These are phyloP conservation scores for Monarcha castaneiventris DNA, from an alignment of 2,113 vertebrate genomes.

Conservation along the genomic window DNA sequence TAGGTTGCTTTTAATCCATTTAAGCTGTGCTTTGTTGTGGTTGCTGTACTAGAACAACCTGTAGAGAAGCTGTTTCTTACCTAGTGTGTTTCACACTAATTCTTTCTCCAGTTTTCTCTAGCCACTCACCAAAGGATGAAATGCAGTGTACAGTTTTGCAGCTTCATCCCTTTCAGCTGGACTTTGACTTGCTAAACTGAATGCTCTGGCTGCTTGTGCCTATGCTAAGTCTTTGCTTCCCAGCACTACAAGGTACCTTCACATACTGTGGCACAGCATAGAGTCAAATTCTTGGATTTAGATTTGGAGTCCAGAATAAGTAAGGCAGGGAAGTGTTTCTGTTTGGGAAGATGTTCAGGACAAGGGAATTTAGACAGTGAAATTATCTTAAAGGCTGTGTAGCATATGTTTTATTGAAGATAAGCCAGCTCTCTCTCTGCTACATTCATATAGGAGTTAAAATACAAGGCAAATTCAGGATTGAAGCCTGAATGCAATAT, in stretches of 20 bases:
- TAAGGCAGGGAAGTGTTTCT: neutral
- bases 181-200: neutral
- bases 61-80: neutral
- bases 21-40: neutral
- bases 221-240: neutral
- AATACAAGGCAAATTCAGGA: neutral
- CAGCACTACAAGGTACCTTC: neutral
- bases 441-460: neutral
- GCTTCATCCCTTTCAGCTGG: neutral
- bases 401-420: constrained; percentile 11
- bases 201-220: neutral
- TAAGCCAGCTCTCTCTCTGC: constrained; percentile 5
- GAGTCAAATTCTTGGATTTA: neutral
- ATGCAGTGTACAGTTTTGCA: neutral
- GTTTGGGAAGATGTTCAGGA: neutral
- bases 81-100: neutral
- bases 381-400: constrained; percentile 10
- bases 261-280: neutral
- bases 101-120: neutral
- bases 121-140: neutral
- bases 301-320: neutral
- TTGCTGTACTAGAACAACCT: neutral
- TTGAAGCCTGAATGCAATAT: neutral
- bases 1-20: neutral
- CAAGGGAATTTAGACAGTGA: neutral